phyloP scores from a whole-genome alignment of 2,797 vertebrate genomes.

The Gallinago stenura region DNA sequence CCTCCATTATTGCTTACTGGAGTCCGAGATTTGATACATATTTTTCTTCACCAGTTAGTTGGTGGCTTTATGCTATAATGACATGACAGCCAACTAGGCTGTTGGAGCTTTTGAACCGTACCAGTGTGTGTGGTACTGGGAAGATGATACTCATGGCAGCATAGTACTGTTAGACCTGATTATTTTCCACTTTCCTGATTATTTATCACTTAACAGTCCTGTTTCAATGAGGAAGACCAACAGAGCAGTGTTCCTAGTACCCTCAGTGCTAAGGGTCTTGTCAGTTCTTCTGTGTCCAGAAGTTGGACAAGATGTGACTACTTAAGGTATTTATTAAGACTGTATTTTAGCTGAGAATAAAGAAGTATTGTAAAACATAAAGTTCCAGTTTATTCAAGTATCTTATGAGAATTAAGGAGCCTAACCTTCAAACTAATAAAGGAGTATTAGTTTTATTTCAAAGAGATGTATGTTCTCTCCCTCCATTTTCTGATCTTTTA shows the following conservation, averaged over 20 bases:
- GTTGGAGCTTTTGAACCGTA: not conserved
- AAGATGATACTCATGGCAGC: not conserved
- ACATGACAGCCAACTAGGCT: not conserved
- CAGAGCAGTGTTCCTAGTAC: rapidly evolving
- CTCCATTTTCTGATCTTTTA: not conserved
- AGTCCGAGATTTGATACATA: not conserved
- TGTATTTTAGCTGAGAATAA: not conserved
- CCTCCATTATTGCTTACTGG: not conserved
- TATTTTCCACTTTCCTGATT: not conserved
- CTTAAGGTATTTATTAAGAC: not conserved
- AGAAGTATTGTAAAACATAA: not conserved
- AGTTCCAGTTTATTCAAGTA: not conserved
- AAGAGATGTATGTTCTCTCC: rapidly evolving
- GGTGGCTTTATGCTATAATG: not conserved
- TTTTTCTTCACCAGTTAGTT: not conserved
- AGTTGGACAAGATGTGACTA: not conserved
- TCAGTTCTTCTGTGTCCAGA: not conserved
- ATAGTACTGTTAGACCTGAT: not conserved
- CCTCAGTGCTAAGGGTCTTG: not conserved
- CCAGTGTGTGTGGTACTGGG: not conserved
- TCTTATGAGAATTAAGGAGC: not conserved
- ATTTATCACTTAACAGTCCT: not conserved
- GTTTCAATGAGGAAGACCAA: not conserved
- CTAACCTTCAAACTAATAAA: not conserved
- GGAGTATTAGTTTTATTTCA: not conserved